Base-by-base conservation (phyloP, 2,888 invertebrate species). In the Orthosia incerta region DNA sequence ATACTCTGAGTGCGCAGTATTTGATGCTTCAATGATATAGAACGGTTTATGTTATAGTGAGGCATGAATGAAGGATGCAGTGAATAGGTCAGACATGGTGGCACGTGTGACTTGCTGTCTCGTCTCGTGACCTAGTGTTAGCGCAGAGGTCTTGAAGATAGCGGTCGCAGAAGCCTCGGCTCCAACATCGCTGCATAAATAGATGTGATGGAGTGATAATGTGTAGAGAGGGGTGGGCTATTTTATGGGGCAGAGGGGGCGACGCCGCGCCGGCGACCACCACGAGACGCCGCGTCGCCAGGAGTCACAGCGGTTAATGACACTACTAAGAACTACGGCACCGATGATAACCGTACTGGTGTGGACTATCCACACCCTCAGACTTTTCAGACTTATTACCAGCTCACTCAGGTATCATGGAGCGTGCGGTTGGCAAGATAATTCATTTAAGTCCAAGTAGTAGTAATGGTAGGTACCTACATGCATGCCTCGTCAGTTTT, bases 271-370 rank as follows among this genome's bases (percentile, higher is more conserved):
- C 56, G 79, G 48, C 79, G 60, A 57, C 74, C 4, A 60, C 48
- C 68, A 56, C 78, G 61, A 79, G 89, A 82, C 90, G 56, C 68
- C 73, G 65, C 68, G 86, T 79, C 89, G 87, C 83, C 86, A 60
- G 13, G n/a, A 46, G 12, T 53, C 56, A 26, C 26, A 31, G 74
- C 18, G 9, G 39, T 39, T 20, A 16, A 20, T 18, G 31, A 69
- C 18, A 50, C 18, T 39, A 12, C 70, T n/a, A 16, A 9, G 23
- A 5, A 18, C 48, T 26, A 48, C 16, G 7, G 39, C 0, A 39
- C 7, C 39, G 39, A 9, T 39, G 39, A 39, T 39, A 9, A 39
- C 39, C 39, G 39, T 39, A 39, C 9, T 39, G 7, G 9, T 39
- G 39, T 39, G 39, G 9, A 39, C 39, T 39, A 1, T 39, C 9